Evolutionary conservation across 2,113 vertebrate species (phyloP), one percentile per base, ranked within the genome.

Genomic region (Psittacara wagleri): DNA sequence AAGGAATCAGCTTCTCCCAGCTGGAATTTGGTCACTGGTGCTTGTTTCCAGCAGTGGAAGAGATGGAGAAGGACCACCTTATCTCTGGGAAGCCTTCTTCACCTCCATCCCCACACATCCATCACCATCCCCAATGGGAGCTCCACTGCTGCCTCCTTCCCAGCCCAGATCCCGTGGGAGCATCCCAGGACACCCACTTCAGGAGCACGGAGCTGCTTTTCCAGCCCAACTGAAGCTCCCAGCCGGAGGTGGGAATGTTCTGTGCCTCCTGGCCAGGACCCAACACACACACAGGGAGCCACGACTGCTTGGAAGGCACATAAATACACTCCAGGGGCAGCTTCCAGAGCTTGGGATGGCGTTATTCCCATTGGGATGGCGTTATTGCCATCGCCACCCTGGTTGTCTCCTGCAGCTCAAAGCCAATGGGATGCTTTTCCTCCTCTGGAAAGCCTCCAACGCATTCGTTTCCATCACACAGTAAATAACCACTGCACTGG

Each of bases 101-200:
- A 7, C 23, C 10, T 16, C 23, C 2, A 2, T 7, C 10, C 24
- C 24, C 13, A 17, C 1, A 1, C 28, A 12, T 11, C 9, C 15
- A 1, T 12, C 46, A 3, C 48, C 20, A 3, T 14, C 41, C 9
- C 24, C 52, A 31, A 13, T 7, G 17, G 29, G 10, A 33, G 23
- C 51, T 55, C 51, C 41, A 5, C 6, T 9, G 2, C 33, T 0
- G 3, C 7, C 31, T 43, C 51, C 46, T 79, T 33, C 48, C 57
- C 25, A 49, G 44, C 13, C n/a, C 29, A 17, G 16, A 17, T 6
- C 7, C 0, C 2, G 3, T 2, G 15, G 37, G 63, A 19, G 17
- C 7, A 2, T 27, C 17, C 76, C 54, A 22, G 46, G 9, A 43
- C n/a, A 39, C 6, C n/a, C 4, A 0, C 20, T 11, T 13, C 1